Evolutionary conservation across 2,888 invertebrate genomes (phyloP).

Genomic region (Protodeltote pygarga): DNA sequence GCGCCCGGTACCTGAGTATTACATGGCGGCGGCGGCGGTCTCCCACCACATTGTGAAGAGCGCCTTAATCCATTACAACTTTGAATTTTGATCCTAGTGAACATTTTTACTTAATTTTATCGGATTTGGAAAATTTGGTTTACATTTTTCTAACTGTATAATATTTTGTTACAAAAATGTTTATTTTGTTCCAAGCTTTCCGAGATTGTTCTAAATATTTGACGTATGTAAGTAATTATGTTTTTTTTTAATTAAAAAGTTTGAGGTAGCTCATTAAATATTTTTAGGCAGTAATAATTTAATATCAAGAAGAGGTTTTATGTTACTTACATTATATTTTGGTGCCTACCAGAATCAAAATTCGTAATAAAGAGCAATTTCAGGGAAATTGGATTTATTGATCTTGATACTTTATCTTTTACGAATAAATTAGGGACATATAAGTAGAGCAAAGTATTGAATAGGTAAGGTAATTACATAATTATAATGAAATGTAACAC

Average conservation of each 20-base stretch:
- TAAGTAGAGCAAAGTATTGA: too few species aligned
- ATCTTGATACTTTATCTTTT: too few species aligned
- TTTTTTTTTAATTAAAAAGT: too few species aligned
- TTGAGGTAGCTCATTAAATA: background rate
- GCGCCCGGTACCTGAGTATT: slow-evolving; percentile 54
- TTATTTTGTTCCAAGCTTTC: too few species aligned
- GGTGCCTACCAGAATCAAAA: too few species aligned
- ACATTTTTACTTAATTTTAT: background rate
- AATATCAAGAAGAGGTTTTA: background rate
- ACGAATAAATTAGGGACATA: too few species aligned
- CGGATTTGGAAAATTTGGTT: slow-evolving; percentile 2
- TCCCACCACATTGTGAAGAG: too few species aligned
- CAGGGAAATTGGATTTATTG: too few species aligned
- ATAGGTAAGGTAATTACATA: too few species aligned
- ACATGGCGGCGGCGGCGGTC: slow-evolving; percentile 63
- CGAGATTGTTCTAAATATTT: slow-evolving; percentile 8
- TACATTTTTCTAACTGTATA: slow-evolving; percentile 17
- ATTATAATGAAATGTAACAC: too few species aligned
- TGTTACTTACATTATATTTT: background rate
- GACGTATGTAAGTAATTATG: slow-evolving; percentile 1
- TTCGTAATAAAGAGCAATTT: too few species aligned
- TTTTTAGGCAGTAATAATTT: background rate
- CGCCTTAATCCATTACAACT: slow-evolving; percentile 23
- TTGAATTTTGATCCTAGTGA: background rate
- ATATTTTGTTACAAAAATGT: slow-evolving; percentile 1